phyloP scores from a whole-genome alignment of 2,888 invertebrate genomes.

The Nomada hirtipes region DNA sequence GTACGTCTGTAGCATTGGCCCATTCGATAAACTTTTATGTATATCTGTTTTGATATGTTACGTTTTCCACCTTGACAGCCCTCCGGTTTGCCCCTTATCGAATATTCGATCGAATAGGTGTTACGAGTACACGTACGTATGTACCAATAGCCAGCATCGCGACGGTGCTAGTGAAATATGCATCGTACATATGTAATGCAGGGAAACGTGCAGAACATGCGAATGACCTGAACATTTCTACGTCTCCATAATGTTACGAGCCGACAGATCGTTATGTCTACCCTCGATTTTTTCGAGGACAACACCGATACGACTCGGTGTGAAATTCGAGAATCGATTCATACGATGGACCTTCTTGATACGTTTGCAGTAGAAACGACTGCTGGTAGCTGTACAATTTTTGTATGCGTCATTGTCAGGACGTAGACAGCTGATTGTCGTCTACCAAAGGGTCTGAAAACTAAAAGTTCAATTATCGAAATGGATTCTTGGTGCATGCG shows the following conservation, averaged over 20 bases:
- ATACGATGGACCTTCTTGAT: background rate
- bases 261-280: slow-evolving; percentile 44
- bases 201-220: slow-evolving; percentile 63
- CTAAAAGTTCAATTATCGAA: too few relatives aligned
- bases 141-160: slow-evolving; percentile 17
- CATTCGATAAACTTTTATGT: background rate
- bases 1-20: background rate
- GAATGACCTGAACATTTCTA: slow-evolving; percentile 25
- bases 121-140: slow-evolving; percentile 19
- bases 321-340: slow-evolving; percentile 42
- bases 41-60: background rate
- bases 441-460: too few relatives aligned
- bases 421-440: too few relatives aligned
- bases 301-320: slow-evolving; percentile 36
- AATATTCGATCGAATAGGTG: slow-evolving; percentile 54
- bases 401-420: too few relatives aligned
- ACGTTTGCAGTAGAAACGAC: background rate
- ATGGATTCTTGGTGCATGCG: too few relatives aligned
- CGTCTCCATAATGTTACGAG: slow-evolving; percentile 24
- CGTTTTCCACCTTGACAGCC: background rate
- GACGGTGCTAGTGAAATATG: slow-evolving; percentile 50
- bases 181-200: slow-evolving; percentile 71
- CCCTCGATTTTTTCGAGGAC: slow-evolving; percentile 36
- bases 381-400: background rate
- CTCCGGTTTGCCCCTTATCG: slow-evolving; percentile 24